Conservation (phyloP, 2,113 vertebrate genomes). For the Thymallus thymallus region DNA sequence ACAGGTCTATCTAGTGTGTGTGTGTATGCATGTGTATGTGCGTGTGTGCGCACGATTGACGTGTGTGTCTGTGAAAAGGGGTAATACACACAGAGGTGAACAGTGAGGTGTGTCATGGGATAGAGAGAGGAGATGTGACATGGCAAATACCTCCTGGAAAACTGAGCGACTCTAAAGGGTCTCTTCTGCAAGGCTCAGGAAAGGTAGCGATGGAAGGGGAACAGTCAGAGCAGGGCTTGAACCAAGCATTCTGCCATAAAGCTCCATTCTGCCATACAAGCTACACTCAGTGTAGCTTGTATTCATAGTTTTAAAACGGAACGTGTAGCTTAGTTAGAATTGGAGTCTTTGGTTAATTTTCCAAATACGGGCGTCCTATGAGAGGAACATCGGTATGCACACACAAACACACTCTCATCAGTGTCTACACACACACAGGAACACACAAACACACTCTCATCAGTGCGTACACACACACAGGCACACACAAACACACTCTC, state of each 20-base stretch:
- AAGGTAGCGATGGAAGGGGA: neutral
- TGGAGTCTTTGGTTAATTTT: neutral
- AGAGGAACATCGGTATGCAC: no score
- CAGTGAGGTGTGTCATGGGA: neutral
- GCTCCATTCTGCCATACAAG: no score
- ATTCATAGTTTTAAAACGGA: no score
- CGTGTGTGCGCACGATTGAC: no score
- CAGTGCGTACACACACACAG: no score
- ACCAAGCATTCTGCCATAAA: neutral
- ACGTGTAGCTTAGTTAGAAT: no score
- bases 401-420: neutral
- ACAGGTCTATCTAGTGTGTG: no score
- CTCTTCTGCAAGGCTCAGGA: neutral
- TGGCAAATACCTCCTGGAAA: neutral
- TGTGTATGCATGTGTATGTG: no score
- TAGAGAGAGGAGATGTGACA: neutral
- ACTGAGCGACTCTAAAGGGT: neutral
- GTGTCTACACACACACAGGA: no score
- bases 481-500: no score
- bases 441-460: no score
- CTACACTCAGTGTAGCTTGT: no score
- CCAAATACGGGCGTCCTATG: neutral
- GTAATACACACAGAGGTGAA: neutral
- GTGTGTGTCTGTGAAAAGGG: neutral
- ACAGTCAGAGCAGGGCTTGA: neutral